These are phyloP conservation scores for Suillia variegata DNA, from an alignment of 2,888 invertebrate genomes.

Conservation along the genomic window DNA sequence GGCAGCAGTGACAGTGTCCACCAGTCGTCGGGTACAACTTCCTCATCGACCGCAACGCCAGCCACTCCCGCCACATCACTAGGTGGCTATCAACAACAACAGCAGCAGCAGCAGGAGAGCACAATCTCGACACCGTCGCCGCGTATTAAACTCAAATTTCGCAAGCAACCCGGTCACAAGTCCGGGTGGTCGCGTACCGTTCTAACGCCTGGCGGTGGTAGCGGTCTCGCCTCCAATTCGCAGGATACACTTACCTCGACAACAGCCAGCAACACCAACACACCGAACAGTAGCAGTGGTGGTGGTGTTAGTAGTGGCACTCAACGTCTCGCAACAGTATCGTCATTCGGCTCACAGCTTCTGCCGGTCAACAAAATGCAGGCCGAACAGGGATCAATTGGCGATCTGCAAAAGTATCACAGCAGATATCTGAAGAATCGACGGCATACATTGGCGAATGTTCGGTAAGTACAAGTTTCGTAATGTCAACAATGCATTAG, in stretches of 20 bases:
- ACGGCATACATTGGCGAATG: slow-evolving; percentile 88
- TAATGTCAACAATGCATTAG: neutral
- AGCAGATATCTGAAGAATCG: slow-evolving; percentile 84
- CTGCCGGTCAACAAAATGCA: slow-evolving; percentile 78
- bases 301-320: slow-evolving; percentile 44
- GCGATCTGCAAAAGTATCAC: slow-evolving; percentile 87
- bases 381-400: slow-evolving; percentile 90
- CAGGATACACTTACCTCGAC: slow-evolving; percentile 55
- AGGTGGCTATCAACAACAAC: no score
- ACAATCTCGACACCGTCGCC: slow-evolving; percentile 57
- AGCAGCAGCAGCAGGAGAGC: slow-evolving; percentile 22
- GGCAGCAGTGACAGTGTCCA: slow-evolving; percentile 56
- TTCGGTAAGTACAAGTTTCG: slow-evolving; percentile 74
- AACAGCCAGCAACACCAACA: slow-evolving; percentile 44
- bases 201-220: slow-evolving; percentile 40
- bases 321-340: slow-evolving; percentile 47
- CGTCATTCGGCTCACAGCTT: slow-evolving; percentile 58
- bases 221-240: slow-evolving; percentile 47
- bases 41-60: slow-evolving; percentile 37
- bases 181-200: slow-evolving; percentile 59
- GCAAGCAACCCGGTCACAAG: slow-evolving; percentile 57
- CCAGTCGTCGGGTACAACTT: slow-evolving; percentile 42
- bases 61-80: neutral
- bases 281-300: slow-evolving; percentile 44
- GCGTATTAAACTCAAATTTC: slow-evolving; percentile 58